phyloP scores from a whole-genome alignment of 37 sponge, comb jelly and placozoan genomes.

The Haliclona indistincta region DNA sequence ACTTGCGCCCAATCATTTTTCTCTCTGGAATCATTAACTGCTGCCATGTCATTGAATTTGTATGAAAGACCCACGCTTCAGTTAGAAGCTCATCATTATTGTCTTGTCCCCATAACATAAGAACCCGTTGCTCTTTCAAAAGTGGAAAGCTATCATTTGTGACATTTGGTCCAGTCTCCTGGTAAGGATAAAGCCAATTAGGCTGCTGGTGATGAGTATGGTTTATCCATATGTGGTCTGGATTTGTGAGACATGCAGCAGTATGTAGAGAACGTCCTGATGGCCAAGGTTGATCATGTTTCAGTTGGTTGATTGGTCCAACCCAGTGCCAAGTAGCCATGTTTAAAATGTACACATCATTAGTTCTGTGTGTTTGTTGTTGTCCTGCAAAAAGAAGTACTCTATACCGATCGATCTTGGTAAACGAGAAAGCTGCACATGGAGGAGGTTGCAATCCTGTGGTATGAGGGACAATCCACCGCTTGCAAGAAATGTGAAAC shows the following conservation, averaged over 20 bases:
- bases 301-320: slow-evolving; percentile 20
- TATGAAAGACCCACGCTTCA: slow-evolving; percentile 57
- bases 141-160: not conserved
- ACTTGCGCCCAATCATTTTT: slow-evolving; percentile 32
- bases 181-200: not conserved
- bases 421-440: slow-evolving; percentile 75
- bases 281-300: slow-evolving; percentile 45
- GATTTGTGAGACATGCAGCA: slow-evolving; percentile 38
- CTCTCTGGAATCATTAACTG: too few relatives aligned
- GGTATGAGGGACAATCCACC: slow-evolving; percentile 49
- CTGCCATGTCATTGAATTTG: slow-evolving; percentile 49
- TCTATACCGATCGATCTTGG: slow-evolving; percentile 27
- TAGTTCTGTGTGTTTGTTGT: slow-evolving; percentile 40
- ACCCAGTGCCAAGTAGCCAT: slow-evolving; percentile 55
- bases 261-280: slow-evolving; percentile 48
- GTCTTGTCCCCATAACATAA: slow-evolving; percentile 71
- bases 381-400: slow-evolving; percentile 69
- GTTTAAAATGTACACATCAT: slow-evolving; percentile 61
- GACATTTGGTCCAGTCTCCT: not conserved
- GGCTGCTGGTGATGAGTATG: too few relatives aligned
- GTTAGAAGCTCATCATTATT: slow-evolving; percentile 34
- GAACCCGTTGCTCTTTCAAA: slow-evolving; percentile 18
- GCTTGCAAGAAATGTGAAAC: not conserved
- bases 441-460: slow-evolving; percentile 62
- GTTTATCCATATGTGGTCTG: slow-evolving; percentile 22